Percentiles rank a stretch among this genome's conserved stretches.
phyloP scores from a whole-genome alignment of 2,888 invertebrate species.

The Buathra laborator region DNA sequence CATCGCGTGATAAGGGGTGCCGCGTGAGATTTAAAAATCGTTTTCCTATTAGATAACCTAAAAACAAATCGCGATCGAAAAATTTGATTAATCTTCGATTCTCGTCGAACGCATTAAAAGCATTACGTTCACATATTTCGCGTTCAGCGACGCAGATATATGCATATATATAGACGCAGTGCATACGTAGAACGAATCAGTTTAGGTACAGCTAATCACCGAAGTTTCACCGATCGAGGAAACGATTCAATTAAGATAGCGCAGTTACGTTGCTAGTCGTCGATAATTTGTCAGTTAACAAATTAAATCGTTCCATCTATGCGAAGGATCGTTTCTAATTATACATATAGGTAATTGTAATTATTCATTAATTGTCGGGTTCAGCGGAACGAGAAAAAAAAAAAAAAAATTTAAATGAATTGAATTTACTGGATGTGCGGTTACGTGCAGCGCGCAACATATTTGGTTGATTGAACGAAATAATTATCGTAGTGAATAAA shows the following conservation, averaged over 20 bases:
- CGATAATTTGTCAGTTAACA: slow-evolving; percentile 47
- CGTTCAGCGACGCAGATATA: background rate
- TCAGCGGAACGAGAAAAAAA: background rate
- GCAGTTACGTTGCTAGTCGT: slow-evolving; percentile 16
- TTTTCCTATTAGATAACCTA: background rate
- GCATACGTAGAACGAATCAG: slow-evolving; percentile 45
- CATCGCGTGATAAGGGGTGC: slow-evolving; percentile 71
- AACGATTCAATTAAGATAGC: slow-evolving; percentile 68
- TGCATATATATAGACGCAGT: background rate
- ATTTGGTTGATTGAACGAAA: too few relatives aligned
- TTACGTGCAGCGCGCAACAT: too few relatives aligned
- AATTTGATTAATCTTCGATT: background rate
- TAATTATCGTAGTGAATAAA: too few relatives aligned
- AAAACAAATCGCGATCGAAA: background rate
- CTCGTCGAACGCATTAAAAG: background rate
- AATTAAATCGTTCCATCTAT: slow-evolving; percentile 51
- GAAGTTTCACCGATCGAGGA: slow-evolving; percentile 68
- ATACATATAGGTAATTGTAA: background rate
- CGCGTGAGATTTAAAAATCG: slow-evolving; percentile 73
- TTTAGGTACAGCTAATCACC: slow-evolving; percentile 65
- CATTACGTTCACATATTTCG: background rate
- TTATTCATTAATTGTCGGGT: background rate
- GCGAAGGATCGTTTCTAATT: background rate
- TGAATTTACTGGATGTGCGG: too few relatives aligned
- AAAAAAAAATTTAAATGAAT: too few relatives aligned